These are phyloP conservation scores for Chauna torquata DNA, from an alignment of 2,113 vertebrate genomes.

Conservation along the genomic window DNA sequence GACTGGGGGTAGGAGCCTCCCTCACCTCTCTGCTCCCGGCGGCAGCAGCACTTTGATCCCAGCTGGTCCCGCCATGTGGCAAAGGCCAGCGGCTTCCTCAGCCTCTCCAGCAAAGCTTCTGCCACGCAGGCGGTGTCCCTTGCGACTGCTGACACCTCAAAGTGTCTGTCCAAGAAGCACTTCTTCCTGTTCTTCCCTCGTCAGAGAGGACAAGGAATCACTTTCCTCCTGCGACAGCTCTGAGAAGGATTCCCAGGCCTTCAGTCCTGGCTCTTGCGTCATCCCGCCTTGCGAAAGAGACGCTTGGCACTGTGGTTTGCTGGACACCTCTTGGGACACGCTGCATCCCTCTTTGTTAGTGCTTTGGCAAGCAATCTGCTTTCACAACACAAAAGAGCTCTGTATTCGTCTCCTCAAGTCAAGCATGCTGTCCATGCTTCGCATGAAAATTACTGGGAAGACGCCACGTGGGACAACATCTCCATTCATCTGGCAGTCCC, in stretches of 20 bases:
- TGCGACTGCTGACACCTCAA: not conserved
- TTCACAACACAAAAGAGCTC: conserved; percentile 28
- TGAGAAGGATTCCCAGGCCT: not conserved
- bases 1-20: not conserved
- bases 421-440: not conserved
- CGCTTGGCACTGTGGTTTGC: not conserved
- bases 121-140: not conserved
- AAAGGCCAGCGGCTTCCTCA: not conserved
- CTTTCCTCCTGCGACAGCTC: not conserved
- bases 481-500: not conserved
- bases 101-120: too few relatives aligned
- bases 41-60: not conserved
- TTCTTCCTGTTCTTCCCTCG: not conserved
- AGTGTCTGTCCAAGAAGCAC: not conserved
- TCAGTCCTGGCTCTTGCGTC: not conserved
- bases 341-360: not conserved
- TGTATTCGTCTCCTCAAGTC: not conserved
- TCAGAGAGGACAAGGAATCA: not conserved
- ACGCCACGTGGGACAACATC: not conserved
- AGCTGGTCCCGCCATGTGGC: not conserved
- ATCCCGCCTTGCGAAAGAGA: not conserved
- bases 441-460: not conserved
- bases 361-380: conserved; percentile 24
- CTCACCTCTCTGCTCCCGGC: rapidly evolving
- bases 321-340: not conserved